These are phyloP conservation scores for Cyclophora albipunctata DNA, from an alignment of 2,888 invertebrate genomes.

Conservation along the genomic window DNA sequence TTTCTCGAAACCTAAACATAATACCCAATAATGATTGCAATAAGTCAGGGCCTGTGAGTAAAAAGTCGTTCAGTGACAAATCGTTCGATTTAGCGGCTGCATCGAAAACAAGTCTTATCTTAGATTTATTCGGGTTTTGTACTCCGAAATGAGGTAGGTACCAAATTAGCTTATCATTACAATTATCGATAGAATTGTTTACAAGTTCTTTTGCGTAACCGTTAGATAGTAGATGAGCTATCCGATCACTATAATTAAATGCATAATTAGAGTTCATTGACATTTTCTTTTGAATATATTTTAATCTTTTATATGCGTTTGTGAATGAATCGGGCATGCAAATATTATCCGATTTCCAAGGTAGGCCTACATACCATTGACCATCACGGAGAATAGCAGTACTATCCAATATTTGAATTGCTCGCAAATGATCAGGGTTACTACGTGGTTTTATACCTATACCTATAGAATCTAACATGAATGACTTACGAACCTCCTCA, in stretches of 20 bases:
- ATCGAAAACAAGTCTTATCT: slow-evolving; percentile 18
- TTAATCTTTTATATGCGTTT: slow-evolving; percentile 7
- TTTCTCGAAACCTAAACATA: slow-evolving; percentile 15
- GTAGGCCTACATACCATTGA: slow-evolving; percentile 19
- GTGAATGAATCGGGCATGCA: slow-evolving; percentile 12
- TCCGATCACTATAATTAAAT: slow-evolving; percentile 15
- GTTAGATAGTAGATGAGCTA: slow-evolving; percentile 18
- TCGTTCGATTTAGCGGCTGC: slow-evolving; percentile 14
- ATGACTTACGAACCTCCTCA: slow-evolving; percentile 13
- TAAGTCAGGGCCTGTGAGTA: slow-evolving; percentile 16
- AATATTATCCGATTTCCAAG: slow-evolving; percentile 14
- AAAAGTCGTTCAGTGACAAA: slow-evolving; percentile 13
- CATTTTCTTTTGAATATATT: slow-evolving; percentile 9
- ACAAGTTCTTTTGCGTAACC: slow-evolving; percentile 12
- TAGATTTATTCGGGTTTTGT: slow-evolving; percentile 20
- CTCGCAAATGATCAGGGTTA: slow-evolving; percentile 15
- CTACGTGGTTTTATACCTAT: slow-evolving; percentile 15
- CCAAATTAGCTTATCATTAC: slow-evolving; percentile 10
- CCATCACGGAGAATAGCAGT: slow-evolving; percentile 11
- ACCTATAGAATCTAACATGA: slow-evolving; percentile 18
- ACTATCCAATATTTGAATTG: slow-evolving; percentile 16
- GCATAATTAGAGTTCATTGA: slow-evolving; percentile 6
- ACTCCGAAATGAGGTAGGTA: slow-evolving; percentile 23
- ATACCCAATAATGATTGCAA: slow-evolving; percentile 14
- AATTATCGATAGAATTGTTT: not conserved